Base-by-base conservation (phyloP, 2,113 vertebrate species). In the Erpornis zantholeuca region DNA sequence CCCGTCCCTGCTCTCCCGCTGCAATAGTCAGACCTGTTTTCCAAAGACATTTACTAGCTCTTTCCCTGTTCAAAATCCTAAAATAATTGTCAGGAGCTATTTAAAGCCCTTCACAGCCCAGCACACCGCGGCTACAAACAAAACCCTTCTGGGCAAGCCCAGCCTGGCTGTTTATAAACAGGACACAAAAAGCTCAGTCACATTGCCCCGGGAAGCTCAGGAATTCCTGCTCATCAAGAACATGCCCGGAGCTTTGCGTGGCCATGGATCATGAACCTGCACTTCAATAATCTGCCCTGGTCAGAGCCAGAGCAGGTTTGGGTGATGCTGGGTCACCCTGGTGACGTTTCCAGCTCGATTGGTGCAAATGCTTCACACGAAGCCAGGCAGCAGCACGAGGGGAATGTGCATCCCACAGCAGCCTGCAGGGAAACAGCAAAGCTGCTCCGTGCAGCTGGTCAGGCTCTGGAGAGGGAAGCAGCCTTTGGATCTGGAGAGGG, bases 101-200 rank as follows among this genome's bases (percentile, higher is more conserved):
- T 93, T 93, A 94, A 93, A 94, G 96, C 92, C 49, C 36, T 88
- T 61, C 82, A 79, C 70, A 86, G 79, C 27, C 54, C 4, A 1
- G 73, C 1, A 1, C 78, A 44, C 21, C 24, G 6, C 1, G 27
- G 50, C 52, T 38, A 65, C 64, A 59, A 95, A 92, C 91, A 96
- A 95, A 96, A 91, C 65, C 88, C 66, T 95, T 96, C 96, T 94
- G 83, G 95, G 88, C 24, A 83, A 94, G 76, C 91, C 94, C 71
- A 83, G 88, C 71, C 54, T 13, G 71, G 64, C 79, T 92, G 72
- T 91, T 88, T n/a, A 45, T 19, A n/a, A 92, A 61, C 73, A 72
- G 73, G 28, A 36, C 77, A 95, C 88, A 93, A 52, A 77, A 52
- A 54, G 83, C 75, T 66, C 61, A 24, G 82, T 86, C 92, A 94